Evolutionary conservation across 2,113 vertebrate genomes (phyloP), one percentile per base, ranked within the genome.

Genomic region (Collichthys lucidus): DNA sequence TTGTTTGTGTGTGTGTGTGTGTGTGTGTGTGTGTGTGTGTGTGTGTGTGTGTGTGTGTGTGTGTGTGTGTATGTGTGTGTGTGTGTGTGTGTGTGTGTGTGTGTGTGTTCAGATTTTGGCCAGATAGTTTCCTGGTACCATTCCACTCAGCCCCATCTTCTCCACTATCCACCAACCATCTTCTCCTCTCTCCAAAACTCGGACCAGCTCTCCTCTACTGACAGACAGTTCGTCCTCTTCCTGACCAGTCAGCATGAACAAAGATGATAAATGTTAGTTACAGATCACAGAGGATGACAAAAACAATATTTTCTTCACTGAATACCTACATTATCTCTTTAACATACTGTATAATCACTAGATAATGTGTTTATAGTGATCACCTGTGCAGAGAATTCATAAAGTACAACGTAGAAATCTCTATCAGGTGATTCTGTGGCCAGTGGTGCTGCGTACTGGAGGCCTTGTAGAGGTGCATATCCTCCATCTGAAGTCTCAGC

Each of bases 111-210:
- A 97, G 53, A 96, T 89, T 89, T 96, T 96, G 77, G 92, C 86
- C 14, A 99, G 93, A 62, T 98, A 99, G 31, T 96, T 97, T 31
- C 97, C 97, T 9, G 98, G 98, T 73, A 99, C 97, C 0, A 98
- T 94, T 44, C 98, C 98, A 64, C 56, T 88, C 61, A 90, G 73
- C 12, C 96, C 96, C 0, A 97, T 94, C 75, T 86, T 95, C 56
- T 96, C 94, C 77, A 94, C 97, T 3, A 79, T 96, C 97, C 98
- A 99, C 98, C 98, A 99, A 77, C 98, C 98, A 0, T 99, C 96
- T 2, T 95, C 94, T 0, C 95, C 95, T 83, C 90, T 94, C 42
- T 95, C 93, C 22, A 96, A 80, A 65, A 98, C 95, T 14, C n/a
- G 85, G 57, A 99, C 88, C 12, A 95, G 40, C 4, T 99, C 97